These are phyloP conservation scores for Drosophila fungiperda DNA, from an alignment of 2,888 invertebrate genomes.

Conservation along the genomic window DNA sequence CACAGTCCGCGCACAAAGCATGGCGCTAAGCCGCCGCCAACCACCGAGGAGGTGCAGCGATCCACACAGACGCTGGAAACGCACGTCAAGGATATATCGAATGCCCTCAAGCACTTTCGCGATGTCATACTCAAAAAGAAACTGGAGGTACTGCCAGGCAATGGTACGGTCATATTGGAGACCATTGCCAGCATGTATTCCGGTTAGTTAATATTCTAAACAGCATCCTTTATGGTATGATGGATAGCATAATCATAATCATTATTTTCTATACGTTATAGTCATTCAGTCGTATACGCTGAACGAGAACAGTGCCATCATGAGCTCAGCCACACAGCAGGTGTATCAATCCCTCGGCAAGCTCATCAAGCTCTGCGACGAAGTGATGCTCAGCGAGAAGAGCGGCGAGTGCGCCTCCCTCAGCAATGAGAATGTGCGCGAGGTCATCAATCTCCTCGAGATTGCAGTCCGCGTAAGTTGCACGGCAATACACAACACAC, in stretches of 20 bases:
- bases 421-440: constrained; percentile 88
- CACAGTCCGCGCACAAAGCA: constrained; percentile 88
- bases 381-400: constrained; percentile 90
- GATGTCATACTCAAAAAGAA: constrained; percentile 97
- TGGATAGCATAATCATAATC: not conserved
- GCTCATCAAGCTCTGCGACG: constrained; percentile 95
- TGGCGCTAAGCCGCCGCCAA: constrained; percentile 84
- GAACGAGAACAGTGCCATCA: constrained; percentile 84
- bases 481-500: constrained; percentile 22
- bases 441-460: constrained; percentile 90
- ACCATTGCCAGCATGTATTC: constrained; percentile 95
- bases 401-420: constrained; percentile 84
- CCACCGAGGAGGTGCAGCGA: constrained; percentile 86
- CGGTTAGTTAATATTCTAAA: constrained; percentile 83
- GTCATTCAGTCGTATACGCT: constrained; percentile 84
- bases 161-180: constrained; percentile 96
- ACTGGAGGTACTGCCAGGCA: constrained; percentile 96
- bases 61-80: constrained; percentile 91
- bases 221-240: not conserved
- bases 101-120: constrained; percentile 94
- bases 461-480: constrained; percentile 89
- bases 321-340: constrained; percentile 91
- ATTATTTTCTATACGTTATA: constrained; percentile 19
- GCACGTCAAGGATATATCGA: constrained; percentile 91
- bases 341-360: constrained; percentile 94